Evolutionary conservation across 2,888 invertebrate genomes (phyloP).

Genomic region (Neoscelio sp.): DNA sequence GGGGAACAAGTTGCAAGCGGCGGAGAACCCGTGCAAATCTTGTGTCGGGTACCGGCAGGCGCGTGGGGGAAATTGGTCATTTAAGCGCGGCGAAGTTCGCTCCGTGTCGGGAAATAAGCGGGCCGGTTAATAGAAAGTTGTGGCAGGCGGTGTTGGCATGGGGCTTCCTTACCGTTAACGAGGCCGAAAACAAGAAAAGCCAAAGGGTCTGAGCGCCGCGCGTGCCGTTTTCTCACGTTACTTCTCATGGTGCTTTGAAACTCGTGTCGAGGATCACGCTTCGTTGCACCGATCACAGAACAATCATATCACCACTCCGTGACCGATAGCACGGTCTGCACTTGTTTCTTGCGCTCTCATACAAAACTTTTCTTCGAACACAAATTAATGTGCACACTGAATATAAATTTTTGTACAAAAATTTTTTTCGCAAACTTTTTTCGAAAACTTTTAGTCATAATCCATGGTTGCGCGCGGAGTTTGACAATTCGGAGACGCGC

Average conservation of each 20-base stretch:
- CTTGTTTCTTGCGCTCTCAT: conserved; percentile 40
- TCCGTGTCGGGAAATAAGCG: conserved; percentile 33
- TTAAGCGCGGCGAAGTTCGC: conserved; percentile 36
- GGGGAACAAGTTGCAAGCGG: too few relatives aligned
- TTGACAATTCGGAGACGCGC: conserved; percentile 10
- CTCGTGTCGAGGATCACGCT: conserved; percentile 50
- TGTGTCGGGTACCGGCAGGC: conserved; percentile 21
- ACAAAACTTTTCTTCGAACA: conserved; percentile 27
- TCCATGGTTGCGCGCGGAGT: conserved; percentile 8
- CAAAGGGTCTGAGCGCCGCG: conserved; percentile 73
- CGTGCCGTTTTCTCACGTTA: conserved; percentile 74
- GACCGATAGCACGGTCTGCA: conserved; percentile 55
- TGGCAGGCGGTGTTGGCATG: conserved; percentile 1
- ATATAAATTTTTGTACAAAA: too few relatives aligned
- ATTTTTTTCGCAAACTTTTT: too few relatives aligned
- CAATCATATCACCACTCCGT: conserved; percentile 73
- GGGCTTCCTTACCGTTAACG: conserved; percentile 77
- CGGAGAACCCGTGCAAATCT: not conserved
- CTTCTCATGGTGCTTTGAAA: conserved; percentile 73
- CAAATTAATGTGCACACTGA: conserved; percentile 3
- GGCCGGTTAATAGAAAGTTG: conserved; percentile 41
- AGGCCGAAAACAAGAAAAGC: conserved; percentile 76
- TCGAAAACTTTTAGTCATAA: conserved; percentile 28
- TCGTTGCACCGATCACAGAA: conserved; percentile 68
- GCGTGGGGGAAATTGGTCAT: conserved; percentile 45